A percentile compares a stretch with the other conserved stretches of the same genome.
phyloP scores from a whole-genome alignment of 2,113 vertebrate genomes.

The Hipposideros armiger region DNA sequence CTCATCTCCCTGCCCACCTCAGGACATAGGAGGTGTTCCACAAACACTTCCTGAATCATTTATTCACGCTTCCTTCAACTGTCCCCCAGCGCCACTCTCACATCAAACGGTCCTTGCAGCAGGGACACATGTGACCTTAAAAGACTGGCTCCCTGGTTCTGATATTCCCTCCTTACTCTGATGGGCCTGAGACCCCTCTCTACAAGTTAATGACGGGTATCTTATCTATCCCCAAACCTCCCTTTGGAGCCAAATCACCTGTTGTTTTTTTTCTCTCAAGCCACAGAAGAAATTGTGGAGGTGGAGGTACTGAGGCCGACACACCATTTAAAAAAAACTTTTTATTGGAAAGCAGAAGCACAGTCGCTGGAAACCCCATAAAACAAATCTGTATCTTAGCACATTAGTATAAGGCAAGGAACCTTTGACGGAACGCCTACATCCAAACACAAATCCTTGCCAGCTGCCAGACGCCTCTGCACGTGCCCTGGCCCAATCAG shows the following conservation, averaged over 20 bases:
- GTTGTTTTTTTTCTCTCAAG: neutral
- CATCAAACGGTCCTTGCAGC: accelerated
- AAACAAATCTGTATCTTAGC: neutral
- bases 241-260: neutral
- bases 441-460: neutral
- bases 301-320: neutral
- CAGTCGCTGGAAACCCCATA: neutral
- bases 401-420: neutral
- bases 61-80: accelerated
- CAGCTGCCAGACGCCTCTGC: neutral
- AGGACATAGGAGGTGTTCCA: neutral
- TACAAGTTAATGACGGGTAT: neutral
- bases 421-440: neutral
- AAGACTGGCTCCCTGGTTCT: neutral
- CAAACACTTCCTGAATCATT: neutral
- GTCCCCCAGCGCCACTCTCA: neutral
- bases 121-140: neutral
- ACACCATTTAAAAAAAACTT: neutral
- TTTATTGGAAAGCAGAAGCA: neutral
- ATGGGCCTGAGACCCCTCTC: neutral
- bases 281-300: neutral
- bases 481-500: accelerated
- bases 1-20: neutral
- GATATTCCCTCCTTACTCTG: neutral
- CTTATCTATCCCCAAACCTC: neutral